Conservation (phyloP, 1,140 invertebrate species). For the Cheumatopsyche charites region DNA sequence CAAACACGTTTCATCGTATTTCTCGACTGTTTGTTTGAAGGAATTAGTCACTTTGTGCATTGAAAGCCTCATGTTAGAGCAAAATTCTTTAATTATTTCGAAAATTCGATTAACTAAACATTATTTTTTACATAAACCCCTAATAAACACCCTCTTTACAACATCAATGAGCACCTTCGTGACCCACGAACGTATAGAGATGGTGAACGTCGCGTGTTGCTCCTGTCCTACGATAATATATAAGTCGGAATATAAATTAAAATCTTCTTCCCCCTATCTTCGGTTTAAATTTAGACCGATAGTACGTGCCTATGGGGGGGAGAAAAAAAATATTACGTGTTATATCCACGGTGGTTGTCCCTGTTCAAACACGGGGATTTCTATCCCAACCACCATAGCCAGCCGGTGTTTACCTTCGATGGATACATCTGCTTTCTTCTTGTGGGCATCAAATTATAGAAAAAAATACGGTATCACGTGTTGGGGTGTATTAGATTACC, state of each 20-base stretch:
- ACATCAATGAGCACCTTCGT: too few species aligned
- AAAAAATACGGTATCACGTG: slow-evolving; percentile 4
- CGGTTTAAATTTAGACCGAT: slow-evolving; percentile 15
- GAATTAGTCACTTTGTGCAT: too few species aligned
- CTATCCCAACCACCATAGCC: background rate
- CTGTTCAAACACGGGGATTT: slow-evolving; percentile 16
- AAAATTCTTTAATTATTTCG: too few species aligned
- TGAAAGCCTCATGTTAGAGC: too few species aligned
- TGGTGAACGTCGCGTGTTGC: background rate
- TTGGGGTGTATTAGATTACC: background rate
- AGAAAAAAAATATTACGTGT: slow-evolving; percentile 15
- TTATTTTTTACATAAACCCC: too few species aligned
- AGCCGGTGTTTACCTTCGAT: slow-evolving; percentile 9
- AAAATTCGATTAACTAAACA: too few species aligned
- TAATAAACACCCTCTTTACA: too few species aligned
- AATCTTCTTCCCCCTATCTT: background rate
- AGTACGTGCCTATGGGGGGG: slow-evolving; percentile 6
- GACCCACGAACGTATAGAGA: too few species aligned
- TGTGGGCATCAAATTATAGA: background rate
- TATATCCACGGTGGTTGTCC: background rate
- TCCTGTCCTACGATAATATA: background rate
- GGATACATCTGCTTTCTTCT: slow-evolving; percentile 22
- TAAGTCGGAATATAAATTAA: slow-evolving; percentile 12
- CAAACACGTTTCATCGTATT: too few species aligned
- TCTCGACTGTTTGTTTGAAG: too few species aligned